phyloP scores from a whole-genome alignment of 2,888 invertebrate species.

The Neoaliturus tenellus region DNA sequence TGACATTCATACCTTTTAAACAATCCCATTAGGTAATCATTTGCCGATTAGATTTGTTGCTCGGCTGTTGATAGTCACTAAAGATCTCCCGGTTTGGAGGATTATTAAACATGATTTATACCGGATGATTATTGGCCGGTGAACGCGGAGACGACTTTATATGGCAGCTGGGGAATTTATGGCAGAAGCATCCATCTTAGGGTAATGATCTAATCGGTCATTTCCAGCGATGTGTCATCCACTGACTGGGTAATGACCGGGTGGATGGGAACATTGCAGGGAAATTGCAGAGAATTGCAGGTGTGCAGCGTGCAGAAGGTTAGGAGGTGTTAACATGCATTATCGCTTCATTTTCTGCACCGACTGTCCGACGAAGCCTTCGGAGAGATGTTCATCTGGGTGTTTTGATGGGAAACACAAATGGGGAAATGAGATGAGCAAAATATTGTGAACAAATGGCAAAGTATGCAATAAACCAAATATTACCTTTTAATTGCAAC shows the following conservation, averaged over 20 bases:
- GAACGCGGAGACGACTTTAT: conserved; percentile 3
- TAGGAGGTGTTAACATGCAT: conserved; percentile 18
- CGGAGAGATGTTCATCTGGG: no score
- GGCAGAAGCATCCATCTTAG: conserved; percentile 1
- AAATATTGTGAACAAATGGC: no score
- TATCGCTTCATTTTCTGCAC: not conserved
- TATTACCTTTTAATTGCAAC: no score
- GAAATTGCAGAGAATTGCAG: conserved; percentile 29
- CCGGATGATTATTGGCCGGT: conserved; percentile 8
- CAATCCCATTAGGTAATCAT: no score
- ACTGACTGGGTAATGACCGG: conserved; percentile 19
- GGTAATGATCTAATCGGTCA: conserved; percentile 33
- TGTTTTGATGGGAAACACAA: not conserved
- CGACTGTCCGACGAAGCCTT: not conserved
- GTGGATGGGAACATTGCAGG: not conserved
- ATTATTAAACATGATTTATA: conserved; percentile 17
- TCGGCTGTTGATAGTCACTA: not conserved
- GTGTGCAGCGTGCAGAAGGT: not conserved
- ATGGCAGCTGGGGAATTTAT: conserved; percentile 29
- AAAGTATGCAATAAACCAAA: no score
- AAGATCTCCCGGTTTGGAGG: not conserved
- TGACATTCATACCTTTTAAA: no score
- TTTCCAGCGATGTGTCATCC: conserved; percentile 24
- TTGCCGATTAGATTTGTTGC: not conserved
- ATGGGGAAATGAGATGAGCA: not conserved